Percentiles rank a stretch among this genome's conserved stretches.
These are phyloP conservation scores for Limenitis arthemis DNA, from an alignment of 2,888 invertebrate species.

Conservation along the genomic window DNA sequence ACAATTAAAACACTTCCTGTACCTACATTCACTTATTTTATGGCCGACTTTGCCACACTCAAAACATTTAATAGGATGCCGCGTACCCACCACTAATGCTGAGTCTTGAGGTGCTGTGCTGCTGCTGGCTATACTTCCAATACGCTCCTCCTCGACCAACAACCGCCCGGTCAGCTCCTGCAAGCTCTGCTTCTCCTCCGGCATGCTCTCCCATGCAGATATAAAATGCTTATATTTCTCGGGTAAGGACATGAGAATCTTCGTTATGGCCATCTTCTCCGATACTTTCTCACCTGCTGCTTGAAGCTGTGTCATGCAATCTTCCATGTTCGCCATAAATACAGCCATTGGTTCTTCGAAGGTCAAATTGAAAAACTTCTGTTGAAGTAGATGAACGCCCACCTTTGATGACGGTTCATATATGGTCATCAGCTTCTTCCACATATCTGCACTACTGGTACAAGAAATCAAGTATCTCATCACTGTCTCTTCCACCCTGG, in stretches of 20 bases:
- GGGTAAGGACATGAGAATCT: conserved; percentile 31
- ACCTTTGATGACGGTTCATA: conserved; percentile 24
- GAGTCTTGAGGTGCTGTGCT: not conserved
- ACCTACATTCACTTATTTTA: conserved; percentile 6
- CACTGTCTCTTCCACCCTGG: conserved; percentile 18
- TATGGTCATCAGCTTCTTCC: conserved; percentile 30
- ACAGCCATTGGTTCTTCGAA: conserved; percentile 25
- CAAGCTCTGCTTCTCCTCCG: conserved; percentile 21
- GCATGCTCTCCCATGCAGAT: conserved; percentile 31
- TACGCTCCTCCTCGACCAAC: conserved; percentile 24
- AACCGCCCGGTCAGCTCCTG: conserved; percentile 24
- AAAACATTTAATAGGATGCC: conserved; percentile 4
- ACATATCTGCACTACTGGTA: conserved; percentile 28
- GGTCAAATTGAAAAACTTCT: conserved; percentile 31
- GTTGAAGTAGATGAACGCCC: conserved; percentile 33
- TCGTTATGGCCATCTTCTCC: conserved; percentile 31
- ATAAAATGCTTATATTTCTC: conserved; percentile 35
- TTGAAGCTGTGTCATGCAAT: conserved; percentile 28
- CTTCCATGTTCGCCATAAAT: conserved; percentile 29
- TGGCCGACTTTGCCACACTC: conserved; percentile 9
- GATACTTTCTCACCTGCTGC: no score
- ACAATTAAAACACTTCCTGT: not conserved
- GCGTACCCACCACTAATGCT: not conserved
- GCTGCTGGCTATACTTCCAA: not conserved
- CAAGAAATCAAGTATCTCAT: conserved; percentile 30